A percentile compares a stretch with the other conserved stretches of the same genome.
These are phyloP conservation scores for Gastracanthus pulcherrimus DNA, from an alignment of 2,888 invertebrate species.

Conservation along the genomic window DNA sequence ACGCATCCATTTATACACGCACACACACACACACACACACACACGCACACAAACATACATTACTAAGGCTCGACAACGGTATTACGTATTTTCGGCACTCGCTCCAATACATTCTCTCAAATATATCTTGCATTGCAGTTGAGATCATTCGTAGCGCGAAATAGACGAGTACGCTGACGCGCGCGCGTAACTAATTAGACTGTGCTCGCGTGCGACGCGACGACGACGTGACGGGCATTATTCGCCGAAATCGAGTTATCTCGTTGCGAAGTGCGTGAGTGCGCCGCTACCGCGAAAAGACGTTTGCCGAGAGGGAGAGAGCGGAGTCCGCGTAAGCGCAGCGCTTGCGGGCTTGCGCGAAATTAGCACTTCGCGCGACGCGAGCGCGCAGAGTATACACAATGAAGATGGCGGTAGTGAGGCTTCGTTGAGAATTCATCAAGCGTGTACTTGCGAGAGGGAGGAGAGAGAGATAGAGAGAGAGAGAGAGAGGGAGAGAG, in stretches of 20 bases:
- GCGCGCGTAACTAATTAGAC: constrained; percentile 18
- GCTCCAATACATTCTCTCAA: background rate
- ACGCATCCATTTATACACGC: too few relatives aligned
- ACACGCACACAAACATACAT: background rate
- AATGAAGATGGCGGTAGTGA: background rate
- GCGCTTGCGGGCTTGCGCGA: too few relatives aligned
- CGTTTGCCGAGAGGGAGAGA: too few relatives aligned
- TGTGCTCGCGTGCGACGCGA: background rate
- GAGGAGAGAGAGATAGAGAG: too few relatives aligned
- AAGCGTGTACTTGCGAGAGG: background rate
- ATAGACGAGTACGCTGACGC: too few relatives aligned
- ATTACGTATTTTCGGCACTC: background rate
- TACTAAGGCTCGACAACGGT: background rate
- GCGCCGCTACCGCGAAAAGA: constrained; percentile 7
- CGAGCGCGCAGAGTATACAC: background rate
- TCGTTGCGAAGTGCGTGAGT: background rate
- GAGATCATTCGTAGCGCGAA: background rate
- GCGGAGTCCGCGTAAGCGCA: too few relatives aligned
- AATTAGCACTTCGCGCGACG: background rate
- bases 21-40: background rate
- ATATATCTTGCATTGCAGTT: background rate
- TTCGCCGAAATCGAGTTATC: background rate
- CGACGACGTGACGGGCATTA: constrained; percentile 20
- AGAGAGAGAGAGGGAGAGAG: too few relatives aligned
- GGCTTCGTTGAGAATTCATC: background rate